A percentile compares a stretch with the other conserved stretches of the same genome.
These are phyloP conservation scores for Drosophila obscura DNA, from an alignment of 1,140 invertebrate genomes.

Conservation along the genomic window DNA sequence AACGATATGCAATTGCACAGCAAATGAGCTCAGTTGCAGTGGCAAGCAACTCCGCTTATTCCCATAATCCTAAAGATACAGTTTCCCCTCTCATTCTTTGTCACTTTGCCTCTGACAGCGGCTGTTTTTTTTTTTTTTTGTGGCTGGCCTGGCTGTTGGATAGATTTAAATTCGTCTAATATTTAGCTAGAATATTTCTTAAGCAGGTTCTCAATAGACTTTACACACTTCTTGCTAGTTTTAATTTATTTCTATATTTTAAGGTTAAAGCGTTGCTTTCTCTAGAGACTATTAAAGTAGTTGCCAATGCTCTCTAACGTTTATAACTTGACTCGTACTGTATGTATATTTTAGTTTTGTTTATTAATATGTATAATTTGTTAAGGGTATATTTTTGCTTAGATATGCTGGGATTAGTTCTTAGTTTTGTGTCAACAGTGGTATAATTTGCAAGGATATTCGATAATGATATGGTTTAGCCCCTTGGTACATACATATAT, in stretches of 20 bases:
- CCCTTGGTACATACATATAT: constrained; percentile 18
- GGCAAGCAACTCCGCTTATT: constrained; percentile 29
- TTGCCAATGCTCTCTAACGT: constrained; percentile 61
- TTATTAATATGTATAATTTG: constrained; percentile 27
- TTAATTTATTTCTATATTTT: constrained; percentile 10
- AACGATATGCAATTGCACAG: constrained; percentile 23
- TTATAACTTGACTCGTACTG: constrained; percentile 37
- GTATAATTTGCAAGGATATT: constrained; percentile 68
- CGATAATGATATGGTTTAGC: constrained; percentile 41
- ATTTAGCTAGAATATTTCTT: constrained; percentile 65
- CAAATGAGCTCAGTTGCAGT: constrained; percentile 28
- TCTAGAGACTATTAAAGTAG: constrained; percentile 64
- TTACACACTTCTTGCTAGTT: constrained; percentile 42
- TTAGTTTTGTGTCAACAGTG: constrained; percentile 67
- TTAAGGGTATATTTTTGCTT: constrained; percentile 43
- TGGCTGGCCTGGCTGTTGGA: constrained; percentile 12
- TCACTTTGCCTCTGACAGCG: constrained; percentile 29
- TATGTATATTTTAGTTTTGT: constrained; percentile 19
- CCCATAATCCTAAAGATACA: constrained; percentile 24
- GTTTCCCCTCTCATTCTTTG: constrained; percentile 5
- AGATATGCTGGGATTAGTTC: constrained; percentile 59
- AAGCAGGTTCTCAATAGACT: constrained; percentile 56
- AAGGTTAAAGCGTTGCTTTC: constrained; percentile 57
- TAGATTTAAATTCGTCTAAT: constrained; percentile 76
- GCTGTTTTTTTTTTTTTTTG: background rate